These are phyloP conservation scores for Eristalinus aeneus DNA, from an alignment of 2,888 invertebrate species.

Conservation along the genomic window DNA sequence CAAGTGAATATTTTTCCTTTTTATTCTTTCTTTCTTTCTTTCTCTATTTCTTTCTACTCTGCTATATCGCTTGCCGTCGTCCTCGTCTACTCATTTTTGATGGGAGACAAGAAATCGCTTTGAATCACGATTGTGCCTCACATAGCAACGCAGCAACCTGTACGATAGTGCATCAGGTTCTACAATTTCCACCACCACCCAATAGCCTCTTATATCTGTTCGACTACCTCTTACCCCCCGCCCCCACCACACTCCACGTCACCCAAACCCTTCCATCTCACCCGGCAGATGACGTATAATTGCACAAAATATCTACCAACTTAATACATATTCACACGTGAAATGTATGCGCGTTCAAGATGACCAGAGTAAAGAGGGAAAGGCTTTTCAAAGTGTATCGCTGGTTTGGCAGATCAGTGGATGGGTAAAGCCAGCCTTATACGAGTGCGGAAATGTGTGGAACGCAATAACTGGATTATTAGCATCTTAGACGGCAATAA, in stretches of 20 bases:
- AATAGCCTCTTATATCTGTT: too few relatives aligned
- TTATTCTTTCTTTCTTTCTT: neutral
- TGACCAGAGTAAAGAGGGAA: neutral
- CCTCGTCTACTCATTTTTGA: neutral
- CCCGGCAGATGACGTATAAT: neutral
- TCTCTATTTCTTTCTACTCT: too few relatives aligned
- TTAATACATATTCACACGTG: neutral
- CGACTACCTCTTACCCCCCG: too few relatives aligned
- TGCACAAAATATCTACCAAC: neutral
- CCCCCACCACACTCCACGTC: too few relatives aligned
- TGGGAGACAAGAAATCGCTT: conserved; percentile 7
- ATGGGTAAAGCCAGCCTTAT: neutral
- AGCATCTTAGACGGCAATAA: neutral
- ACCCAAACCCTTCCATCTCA: too few relatives aligned
- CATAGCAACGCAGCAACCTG: conserved; percentile 25
- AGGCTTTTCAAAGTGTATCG: neutral
- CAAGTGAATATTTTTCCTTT: neutral
- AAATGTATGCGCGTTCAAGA: neutral
- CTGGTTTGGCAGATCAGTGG: neutral
- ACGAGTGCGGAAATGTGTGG: neutral
- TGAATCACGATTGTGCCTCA: neutral
- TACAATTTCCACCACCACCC: neutral
- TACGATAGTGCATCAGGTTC: neutral
- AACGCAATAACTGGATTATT: neutral
- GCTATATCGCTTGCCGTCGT: neutral